Evolutionary conservation across 2,113 vertebrate species (phyloP), one percentile per base, ranked within the genome.

Genomic region (Tenrec ecaudatus): DNA sequence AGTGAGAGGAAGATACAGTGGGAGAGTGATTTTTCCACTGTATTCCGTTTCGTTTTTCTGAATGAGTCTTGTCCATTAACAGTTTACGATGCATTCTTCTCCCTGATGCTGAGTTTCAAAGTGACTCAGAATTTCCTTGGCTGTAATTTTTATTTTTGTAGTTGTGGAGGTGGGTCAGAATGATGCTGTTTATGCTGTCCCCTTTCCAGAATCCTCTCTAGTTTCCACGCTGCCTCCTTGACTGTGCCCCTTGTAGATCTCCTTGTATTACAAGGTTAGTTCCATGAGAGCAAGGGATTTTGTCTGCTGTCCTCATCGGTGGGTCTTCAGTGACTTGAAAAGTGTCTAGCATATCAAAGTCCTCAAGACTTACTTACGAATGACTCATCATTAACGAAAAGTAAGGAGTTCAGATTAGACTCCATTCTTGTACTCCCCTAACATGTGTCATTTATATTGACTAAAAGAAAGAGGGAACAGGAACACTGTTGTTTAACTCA

Each of bases 361-460:
- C 4, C 73, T 81, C 36, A 87, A 84, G 71, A 79, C 86, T n/a
- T 68, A 40, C 16, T 88, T 77, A 73, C 79, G 78, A 86, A 68
- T 40, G 38, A 33, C 58, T 58, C 60, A 62, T 79, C 75, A 81
- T 84, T 83, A 75, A 60, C 76, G 38, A 91, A 89, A 95, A 92
- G 58, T 66, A 43, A 71, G 89, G 53, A 33, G 29, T 89, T 71
- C 81, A 31, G 40, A 75, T 82, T 76, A 94, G 57, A 53, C 33
- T 68, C 11, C 2, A 8, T 89, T 66, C 15, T 75, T 80, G 22
- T 87, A 90, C 75, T 36, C 33, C 1, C 29, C 78, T 79, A 27
- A 66, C 8, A 73, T 1, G 1, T 40, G 43, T 71, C 85, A 76
- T 82, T 40, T 78, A 75, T 38, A 82, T 38, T 88, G 43, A 88